Base-by-base conservation (phyloP, 2,888 invertebrate species). In the Oscheius sp. region DNA sequence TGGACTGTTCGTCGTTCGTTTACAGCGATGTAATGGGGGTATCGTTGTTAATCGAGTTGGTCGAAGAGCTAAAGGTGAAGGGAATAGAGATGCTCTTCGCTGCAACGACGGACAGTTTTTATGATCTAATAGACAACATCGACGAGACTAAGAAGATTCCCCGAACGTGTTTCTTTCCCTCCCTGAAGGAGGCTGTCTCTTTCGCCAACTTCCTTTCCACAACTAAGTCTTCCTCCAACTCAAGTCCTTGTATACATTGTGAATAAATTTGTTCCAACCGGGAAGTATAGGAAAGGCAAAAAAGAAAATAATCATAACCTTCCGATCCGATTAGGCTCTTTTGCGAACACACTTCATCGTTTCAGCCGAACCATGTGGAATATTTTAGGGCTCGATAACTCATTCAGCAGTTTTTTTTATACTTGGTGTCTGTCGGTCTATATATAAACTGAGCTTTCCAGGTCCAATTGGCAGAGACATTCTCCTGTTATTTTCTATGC, bases 11-110 rank as follows among this genome's bases (percentile, higher is more conserved):
- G 5, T 32, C 44, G 12, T 65, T 65, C 41, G 38, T 41, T 22
- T 65, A 65, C 24, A 47, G 26, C 24, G 65, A 65, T 32, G 24
- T 38, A 1, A 65, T 65, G 65, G 65, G 65, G 2, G 20, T 65
- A 8, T 38, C 38, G 12, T 38, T 44, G 4, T 30, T 65, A 17
- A 41, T 26, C 24, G 38, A 56, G 12, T 2, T 32, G 32, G 32
- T 17, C 33, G 20, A n/a, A 6, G 54, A 54, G 20, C 9, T 54
- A 24, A 33, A 32, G 24, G 54, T 33, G 12, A 32, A 32, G 20
- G 2, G 20, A n/a, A 54, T 54, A 17, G 24, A 24, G n/a, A n/a
- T 54, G 9, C 20, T 54, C 14, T 20, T 54, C 33, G 54, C 54
- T 9, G 36, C 32, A 4, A 36, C 36, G 4, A 32, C 54, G 4